Percentiles rank a stretch among this genome's conserved stretches.
Evolutionary conservation across 1,140 invertebrate genomes (phyloP).

Genomic region (Euwallacea fornicatus): DNA sequence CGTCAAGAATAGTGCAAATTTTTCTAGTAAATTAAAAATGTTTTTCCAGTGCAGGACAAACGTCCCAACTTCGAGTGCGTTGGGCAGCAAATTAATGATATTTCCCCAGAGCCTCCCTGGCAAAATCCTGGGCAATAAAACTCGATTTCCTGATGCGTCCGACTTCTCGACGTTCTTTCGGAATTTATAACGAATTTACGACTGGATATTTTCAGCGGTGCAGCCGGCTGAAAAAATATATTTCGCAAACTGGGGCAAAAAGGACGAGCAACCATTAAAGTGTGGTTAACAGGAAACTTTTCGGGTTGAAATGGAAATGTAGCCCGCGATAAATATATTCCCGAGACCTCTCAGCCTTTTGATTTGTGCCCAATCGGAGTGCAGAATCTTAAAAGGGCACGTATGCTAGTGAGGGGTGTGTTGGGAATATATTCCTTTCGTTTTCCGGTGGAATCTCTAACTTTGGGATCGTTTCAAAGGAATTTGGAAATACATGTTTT

Average conservation of each 20-base stretch:
- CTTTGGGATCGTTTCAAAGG: too few relatives aligned
- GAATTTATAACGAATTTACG: constrained; percentile 36
- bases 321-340: constrained; percentile 21
- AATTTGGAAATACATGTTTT: too few relatives aligned
- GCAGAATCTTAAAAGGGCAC: constrained; percentile 7
- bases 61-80: too few relatives aligned
- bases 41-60: too few relatives aligned
- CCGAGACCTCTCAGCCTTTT: constrained; percentile 11
- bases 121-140: constrained; percentile 15
- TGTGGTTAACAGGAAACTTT: constrained; percentile 35
- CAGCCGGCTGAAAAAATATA: constrained; percentile 32
- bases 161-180: constrained; percentile 10
- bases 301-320: constrained; percentile 28
- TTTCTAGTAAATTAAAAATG: too few relatives aligned
- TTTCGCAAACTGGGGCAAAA: constrained; percentile 22
- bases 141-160: constrained; percentile 12
- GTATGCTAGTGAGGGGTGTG: background rate
- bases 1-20: too few relatives aligned
- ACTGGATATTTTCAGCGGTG: constrained; percentile 31
- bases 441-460: background rate
- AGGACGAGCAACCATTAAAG: constrained; percentile 32
- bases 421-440: background rate
- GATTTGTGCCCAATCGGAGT: constrained; percentile 18
- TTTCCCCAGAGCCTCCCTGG: too few relatives aligned
- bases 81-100: too few relatives aligned